Evolutionary conservation across 92 coral and sea anemone genomes (phyloP).

Genomic region (Epizoanthus ramosus): DNA sequence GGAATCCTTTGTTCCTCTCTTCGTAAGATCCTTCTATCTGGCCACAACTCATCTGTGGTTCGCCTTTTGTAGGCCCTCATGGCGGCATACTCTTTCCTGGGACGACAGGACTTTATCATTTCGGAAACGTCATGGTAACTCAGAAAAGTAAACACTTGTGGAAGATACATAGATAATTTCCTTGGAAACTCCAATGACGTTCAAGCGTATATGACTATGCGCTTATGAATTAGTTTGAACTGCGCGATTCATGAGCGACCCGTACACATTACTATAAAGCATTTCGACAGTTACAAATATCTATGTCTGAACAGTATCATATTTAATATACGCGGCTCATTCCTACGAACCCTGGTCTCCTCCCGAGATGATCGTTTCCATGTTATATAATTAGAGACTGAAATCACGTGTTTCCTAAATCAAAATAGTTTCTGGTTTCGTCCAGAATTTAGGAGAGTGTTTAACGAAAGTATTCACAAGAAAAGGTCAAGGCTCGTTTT

Average conservation of each 20-base stretch:
- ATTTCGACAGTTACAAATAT: constrained; percentile 1
- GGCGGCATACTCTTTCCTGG: constrained; percentile 41
- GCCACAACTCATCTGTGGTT: constrained; percentile 34
- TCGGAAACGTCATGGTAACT: constrained; percentile 45
- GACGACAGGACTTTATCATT: constrained; percentile 48
- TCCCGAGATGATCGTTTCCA: constrained; percentile 23
- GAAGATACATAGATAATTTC: constrained; percentile 40
- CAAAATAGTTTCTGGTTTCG: background rate
- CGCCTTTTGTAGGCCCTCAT: constrained; percentile 46
- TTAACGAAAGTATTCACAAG: background rate
- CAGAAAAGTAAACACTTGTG: constrained; percentile 43
- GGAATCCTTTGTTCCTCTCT: constrained; percentile 9
- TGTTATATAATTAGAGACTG: background rate
- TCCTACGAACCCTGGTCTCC: background rate
- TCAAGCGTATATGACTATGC: background rate
- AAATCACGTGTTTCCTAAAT: constrained; percentile 36
- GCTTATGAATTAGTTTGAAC: background rate
- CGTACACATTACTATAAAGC: constrained; percentile 23
- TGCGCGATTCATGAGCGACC: constrained; percentile 5
- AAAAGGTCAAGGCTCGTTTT: background rate
- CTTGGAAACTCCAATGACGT: constrained; percentile 43
- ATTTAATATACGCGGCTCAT: background rate
- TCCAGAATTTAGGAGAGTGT: background rate
- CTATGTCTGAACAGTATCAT: background rate
- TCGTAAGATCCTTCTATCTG: constrained; percentile 30